Percentiles rank a stretch among this genome's conserved stretches.
Conservation (phyloP, 2,797 vertebrate genomes). For the Gouania willdenowi region DNA sequence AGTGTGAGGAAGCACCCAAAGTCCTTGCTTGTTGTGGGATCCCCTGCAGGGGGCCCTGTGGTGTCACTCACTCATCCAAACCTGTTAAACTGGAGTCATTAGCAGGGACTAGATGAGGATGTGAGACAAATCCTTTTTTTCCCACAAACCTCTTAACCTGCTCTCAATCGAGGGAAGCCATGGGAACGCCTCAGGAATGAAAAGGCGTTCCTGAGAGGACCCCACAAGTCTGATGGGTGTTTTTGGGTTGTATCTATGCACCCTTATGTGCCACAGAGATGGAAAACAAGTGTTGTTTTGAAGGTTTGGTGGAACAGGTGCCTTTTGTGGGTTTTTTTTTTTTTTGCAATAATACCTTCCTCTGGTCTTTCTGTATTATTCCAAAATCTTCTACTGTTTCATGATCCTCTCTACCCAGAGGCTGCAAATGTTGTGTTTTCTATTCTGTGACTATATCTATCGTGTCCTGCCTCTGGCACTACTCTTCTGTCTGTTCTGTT, state of each 20-base stretch:
- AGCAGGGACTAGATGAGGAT: constrained; percentile 52
- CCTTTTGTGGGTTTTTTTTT: constrained; percentile 12
- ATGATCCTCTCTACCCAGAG: background rate
- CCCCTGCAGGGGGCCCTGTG: constrained; percentile 52
- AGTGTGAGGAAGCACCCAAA: no score
- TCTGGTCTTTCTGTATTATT: background rate
- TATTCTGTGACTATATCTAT: constrained; percentile 1
- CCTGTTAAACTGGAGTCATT: constrained; percentile 60
- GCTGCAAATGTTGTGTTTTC: background rate
- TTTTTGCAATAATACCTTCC: background rate
- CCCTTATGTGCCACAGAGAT: constrained; percentile 29
- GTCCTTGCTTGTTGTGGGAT: constrained; percentile 3
- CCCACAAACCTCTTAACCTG: constrained; percentile 78
- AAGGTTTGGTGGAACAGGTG: constrained; percentile 12
- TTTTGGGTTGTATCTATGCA: constrained; percentile 56
- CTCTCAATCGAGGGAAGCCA: constrained; percentile 65
- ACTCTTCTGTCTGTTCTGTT: constrained; percentile 9
- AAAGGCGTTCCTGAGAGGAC: constrained; percentile 50
- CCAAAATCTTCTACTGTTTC: background rate
- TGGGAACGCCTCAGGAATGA: constrained; percentile 72
- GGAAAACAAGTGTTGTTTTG: constrained; percentile 23
- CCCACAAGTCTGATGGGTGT: constrained; percentile 41
- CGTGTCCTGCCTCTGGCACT: constrained; percentile 1
- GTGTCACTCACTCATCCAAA: constrained; percentile 35
- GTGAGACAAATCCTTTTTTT: constrained; percentile 67